phyloP scores from a whole-genome alignment of 1,140 invertebrate genomes.

The Caenorhabditis brenneri region DNA sequence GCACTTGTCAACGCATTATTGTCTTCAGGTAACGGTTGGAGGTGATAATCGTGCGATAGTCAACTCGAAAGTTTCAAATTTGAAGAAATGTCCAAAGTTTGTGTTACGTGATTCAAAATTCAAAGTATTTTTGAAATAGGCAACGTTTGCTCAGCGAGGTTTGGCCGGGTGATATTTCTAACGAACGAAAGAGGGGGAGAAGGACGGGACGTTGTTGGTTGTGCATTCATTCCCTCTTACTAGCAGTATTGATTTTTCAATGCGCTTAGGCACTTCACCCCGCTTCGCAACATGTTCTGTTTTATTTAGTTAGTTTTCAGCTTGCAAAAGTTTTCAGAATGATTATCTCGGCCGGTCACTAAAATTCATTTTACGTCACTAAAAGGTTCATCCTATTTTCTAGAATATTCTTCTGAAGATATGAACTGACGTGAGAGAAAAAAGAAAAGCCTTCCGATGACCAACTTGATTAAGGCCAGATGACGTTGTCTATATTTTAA shows the following conservation, averaged over 20 bases:
- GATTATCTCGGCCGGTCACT: too few species aligned
- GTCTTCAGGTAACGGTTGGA: background rate
- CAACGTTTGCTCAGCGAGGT: slow-evolving; percentile 27
- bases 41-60: background rate
- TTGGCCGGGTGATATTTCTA: background rate
- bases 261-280: background rate
- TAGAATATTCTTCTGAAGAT: background rate
- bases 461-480: slow-evolving; percentile 1
- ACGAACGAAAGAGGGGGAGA: background rate
- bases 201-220: background rate
- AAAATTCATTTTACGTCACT: background rate
- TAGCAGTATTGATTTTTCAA: slow-evolving; percentile 37
- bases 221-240: slow-evolving; percentile 25
- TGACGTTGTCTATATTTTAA: background rate
- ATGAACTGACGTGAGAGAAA: background rate
- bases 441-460: background rate
- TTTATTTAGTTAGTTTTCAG: too few species aligned
- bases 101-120: background rate
- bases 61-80: background rate
- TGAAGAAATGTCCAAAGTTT: background rate
- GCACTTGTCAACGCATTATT: background rate
- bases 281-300: background rate
- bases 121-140: background rate
- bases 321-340: too few species aligned
- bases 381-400: background rate